Conservation (phyloP, 2,113 vertebrate genomes). For the human (Homo sapiens) region DNA sequence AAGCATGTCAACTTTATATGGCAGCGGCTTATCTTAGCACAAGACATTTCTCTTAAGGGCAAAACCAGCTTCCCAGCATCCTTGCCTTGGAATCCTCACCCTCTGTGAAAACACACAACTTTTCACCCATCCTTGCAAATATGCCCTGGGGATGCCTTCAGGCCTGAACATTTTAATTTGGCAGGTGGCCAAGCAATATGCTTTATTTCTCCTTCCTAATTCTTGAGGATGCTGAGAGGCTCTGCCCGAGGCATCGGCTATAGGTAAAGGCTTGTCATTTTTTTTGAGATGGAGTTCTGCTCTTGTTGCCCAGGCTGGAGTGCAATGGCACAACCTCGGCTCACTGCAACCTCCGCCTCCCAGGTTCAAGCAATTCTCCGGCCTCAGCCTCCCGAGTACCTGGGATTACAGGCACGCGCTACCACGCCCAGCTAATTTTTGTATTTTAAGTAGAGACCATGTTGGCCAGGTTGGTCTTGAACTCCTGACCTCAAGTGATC, state of each 20-base stretch:
- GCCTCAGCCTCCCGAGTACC: no score
- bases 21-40: background rate
- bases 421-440: no score
- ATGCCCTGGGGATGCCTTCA: background rate
- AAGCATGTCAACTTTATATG: rapidly evolving
- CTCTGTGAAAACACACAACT: background rate
- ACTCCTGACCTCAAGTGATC: no score
- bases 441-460: no score
- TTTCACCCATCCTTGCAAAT: no score
- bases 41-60: background rate
- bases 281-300: no score
- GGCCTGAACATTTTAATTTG: background rate
- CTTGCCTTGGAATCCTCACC: background rate
- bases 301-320: no score
- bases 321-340: no score
- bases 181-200: background rate
- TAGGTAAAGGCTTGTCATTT: background rate
- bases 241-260: background rate
- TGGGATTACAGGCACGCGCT: no score
- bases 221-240: background rate
- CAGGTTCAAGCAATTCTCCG: no score
- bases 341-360: no score
- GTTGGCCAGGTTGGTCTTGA: no score
- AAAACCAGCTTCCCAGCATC: background rate
- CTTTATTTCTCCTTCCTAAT: background rate